phyloP scores from a whole-genome alignment of 2,888 invertebrate genomes.

The Polydrusus tereticollis region DNA sequence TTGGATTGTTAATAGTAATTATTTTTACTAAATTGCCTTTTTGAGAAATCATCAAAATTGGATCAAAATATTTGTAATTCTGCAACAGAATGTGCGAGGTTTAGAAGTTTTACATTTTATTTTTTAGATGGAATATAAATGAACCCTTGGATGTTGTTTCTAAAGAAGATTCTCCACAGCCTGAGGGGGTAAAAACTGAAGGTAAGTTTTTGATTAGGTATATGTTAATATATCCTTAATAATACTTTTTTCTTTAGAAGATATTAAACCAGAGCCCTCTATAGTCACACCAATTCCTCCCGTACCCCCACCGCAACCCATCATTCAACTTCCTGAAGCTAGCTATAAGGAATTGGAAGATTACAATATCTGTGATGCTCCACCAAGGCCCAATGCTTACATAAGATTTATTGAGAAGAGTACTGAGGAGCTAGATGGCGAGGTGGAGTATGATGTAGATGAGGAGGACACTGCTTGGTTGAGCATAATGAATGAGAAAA shows the following conservation, averaged over 20 bases:
- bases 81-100: no score
- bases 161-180: slow-evolving; percentile 72
- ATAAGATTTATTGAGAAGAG: slow-evolving; percentile 96
- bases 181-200: slow-evolving; percentile 67
- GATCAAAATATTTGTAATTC: background rate
- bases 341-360: slow-evolving; percentile 79
- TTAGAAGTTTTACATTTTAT: background rate
- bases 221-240: background rate
- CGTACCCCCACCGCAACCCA: slow-evolving; percentile 60
- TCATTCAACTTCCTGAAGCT: slow-evolving; percentile 77
- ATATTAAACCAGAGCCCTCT: slow-evolving; percentile 16
- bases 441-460: slow-evolving; percentile 96
- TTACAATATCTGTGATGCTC: slow-evolving; percentile 86
- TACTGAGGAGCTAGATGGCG: slow-evolving; percentile 93
- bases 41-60: background rate
- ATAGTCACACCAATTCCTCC: slow-evolving; percentile 26
- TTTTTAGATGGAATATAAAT: slow-evolving; percentile 67
- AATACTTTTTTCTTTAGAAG: background rate
- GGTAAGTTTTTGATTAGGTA: slow-evolving; percentile 57
- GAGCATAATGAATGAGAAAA: slow-evolving; percentile 86
- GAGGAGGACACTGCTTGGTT: slow-evolving; percentile 98
- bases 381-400: slow-evolving; percentile 87
- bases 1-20: no score
- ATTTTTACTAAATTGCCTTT: no score
- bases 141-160: slow-evolving; percentile 79